Evolutionary conservation across 2,113 vertebrate species (phyloP).

Genomic region (Forbesichthys agassizii): DNA sequence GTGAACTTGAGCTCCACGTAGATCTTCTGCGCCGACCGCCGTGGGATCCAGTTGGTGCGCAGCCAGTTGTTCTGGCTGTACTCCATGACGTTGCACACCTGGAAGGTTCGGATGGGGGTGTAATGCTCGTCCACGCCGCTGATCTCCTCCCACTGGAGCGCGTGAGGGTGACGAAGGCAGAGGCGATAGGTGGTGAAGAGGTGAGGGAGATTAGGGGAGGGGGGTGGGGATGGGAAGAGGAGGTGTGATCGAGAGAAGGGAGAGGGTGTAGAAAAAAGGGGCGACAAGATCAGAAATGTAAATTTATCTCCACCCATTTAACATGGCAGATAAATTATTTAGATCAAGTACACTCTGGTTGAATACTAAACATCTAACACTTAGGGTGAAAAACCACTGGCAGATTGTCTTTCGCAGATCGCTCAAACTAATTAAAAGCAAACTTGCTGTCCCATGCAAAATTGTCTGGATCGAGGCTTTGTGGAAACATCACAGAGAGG

Average conservation of each 20-base stretch:
- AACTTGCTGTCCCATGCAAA: conserved; percentile 58
- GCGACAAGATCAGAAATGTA: conserved; percentile 48
- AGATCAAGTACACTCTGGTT: conserved; percentile 55
- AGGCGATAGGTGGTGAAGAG: conserved; percentile 45
- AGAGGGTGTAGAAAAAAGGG: not conserved
- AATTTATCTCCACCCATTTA: conserved; percentile 67
- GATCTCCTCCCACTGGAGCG: conserved; percentile 95
- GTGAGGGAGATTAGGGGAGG: conserved; percentile 17
- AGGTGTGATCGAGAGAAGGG: not conserved
- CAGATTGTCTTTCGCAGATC: conserved; percentile 58
- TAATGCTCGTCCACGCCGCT: conserved; percentile 98
- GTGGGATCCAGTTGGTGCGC: conserved; percentile 96
- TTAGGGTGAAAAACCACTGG: conserved; percentile 69
- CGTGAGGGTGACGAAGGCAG: not conserved
- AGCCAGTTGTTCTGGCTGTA: conserved; percentile 99
- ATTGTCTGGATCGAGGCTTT: conserved; percentile 36
- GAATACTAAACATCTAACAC: conserved; percentile 73
- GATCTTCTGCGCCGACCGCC: conserved; percentile 95
- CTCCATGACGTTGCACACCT: conserved; percentile 99
- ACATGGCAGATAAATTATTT: conserved; percentile 64
- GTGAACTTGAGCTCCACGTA: conserved; percentile 99
- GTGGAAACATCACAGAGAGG: conserved; percentile 50
- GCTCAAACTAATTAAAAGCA: conserved; percentile 60
- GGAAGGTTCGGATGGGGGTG: conserved; percentile 97
- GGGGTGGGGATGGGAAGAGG: conserved; percentile 21